Evolutionary conservation across 2,888 invertebrate species (phyloP).

Genomic region (Labia minor): DNA sequence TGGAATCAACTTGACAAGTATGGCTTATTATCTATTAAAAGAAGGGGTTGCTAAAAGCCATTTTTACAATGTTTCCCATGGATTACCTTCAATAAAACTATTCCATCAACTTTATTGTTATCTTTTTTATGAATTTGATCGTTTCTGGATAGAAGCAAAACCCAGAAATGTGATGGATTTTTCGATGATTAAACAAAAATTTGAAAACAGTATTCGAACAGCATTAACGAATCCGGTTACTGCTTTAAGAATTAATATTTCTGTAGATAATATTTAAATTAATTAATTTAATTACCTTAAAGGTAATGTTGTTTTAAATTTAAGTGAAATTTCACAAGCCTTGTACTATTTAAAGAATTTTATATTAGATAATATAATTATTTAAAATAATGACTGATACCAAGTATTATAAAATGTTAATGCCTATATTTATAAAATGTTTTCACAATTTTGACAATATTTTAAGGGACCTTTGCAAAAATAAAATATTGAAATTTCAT

Average conservation of each 20-base stretch:
- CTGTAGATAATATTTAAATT: conserved; percentile 55
- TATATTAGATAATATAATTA: no score
- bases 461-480: no score
- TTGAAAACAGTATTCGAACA: conserved; percentile 61
- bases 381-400: no score
- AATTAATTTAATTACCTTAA: background rate
- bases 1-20: conserved; percentile 88
- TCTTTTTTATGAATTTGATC: conserved; percentile 87
- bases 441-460: no score
- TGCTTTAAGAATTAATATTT: conserved; percentile 67
- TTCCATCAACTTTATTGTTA: conserved; percentile 93
- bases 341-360: no score
- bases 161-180: conserved; percentile 95
- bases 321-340: no score
- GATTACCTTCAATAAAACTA: conserved; percentile 54
- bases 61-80: conserved; percentile 70
- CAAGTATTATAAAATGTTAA: no score
- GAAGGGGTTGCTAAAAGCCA: conserved; percentile 79
- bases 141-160: conserved; percentile 84
- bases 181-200: conserved; percentile 71
- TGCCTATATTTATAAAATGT: no score
- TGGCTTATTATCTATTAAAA: conserved; percentile 71
- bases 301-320: background rate
- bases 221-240: conserved; percentile 57
- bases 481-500: no score